phyloP scores from a whole-genome alignment of 2,797 vertebrate species.

The Allenopithecus nigroviridis region DNA sequence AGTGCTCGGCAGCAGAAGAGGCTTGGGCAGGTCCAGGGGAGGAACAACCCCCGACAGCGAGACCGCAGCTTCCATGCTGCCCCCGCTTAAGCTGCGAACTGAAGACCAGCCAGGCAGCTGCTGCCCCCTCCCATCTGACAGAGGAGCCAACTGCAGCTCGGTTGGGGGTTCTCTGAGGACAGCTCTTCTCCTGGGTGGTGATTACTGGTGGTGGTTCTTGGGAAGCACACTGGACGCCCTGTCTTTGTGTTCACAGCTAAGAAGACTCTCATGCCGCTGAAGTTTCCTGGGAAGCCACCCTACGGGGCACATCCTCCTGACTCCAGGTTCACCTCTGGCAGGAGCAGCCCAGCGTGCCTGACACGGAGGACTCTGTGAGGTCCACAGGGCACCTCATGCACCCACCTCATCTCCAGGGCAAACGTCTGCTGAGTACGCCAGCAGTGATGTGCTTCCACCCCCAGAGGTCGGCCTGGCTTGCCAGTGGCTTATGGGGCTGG shows the following conservation, averaged over 20 bases:
- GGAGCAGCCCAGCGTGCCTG: fast-evolving
- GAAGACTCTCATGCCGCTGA: background rate
- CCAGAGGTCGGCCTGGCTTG: background rate
- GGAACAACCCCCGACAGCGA: fast-evolving
- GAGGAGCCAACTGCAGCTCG: fast-evolving
- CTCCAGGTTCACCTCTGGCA: fast-evolving
- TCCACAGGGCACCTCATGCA: background rate
- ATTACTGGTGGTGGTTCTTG: background rate
- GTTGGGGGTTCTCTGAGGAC: fast-evolving
- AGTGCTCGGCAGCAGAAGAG: fast-evolving
- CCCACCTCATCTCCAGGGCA: background rate
- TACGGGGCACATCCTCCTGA: background rate
- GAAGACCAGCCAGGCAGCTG: background rate
- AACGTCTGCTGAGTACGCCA: fast-evolving
- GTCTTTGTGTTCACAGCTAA: fast-evolving
- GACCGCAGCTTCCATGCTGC: fast-evolving
- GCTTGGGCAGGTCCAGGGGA: fast-evolving
- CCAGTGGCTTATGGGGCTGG: fast-evolving
- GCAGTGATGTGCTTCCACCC: background rate
- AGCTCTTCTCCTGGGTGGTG: background rate
- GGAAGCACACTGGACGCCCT: fast-evolving
- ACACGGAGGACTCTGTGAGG: fast-evolving
- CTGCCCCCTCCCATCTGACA: background rate
- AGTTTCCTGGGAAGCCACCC: fast-evolving
- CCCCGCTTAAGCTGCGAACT: fast-evolving